These are phyloP conservation scores for Callionymus lyra DNA, from an alignment of 2,113 vertebrate genomes.

Conservation along the genomic window DNA sequence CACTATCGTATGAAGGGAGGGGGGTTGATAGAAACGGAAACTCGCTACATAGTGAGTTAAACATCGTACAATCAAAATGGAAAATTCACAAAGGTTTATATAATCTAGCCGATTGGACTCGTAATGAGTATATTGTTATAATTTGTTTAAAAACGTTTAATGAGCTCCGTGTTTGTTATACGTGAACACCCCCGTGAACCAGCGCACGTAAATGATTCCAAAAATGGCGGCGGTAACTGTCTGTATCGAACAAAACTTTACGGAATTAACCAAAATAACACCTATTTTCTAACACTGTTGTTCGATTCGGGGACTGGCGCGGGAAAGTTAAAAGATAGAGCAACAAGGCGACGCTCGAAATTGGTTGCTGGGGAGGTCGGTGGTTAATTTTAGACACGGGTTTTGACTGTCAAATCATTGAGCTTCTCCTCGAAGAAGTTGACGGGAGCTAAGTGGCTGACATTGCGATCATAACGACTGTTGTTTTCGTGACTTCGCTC, in stretches of 20 bases:
- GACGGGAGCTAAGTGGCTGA: too few relatives aligned
- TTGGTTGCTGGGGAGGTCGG: background rate
- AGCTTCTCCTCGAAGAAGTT: constrained; percentile 46
- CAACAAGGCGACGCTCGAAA: background rate
- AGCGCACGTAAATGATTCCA: constrained; percentile 30
- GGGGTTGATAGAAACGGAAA: background rate
- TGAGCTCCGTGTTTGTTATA: background rate
- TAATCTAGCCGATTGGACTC: too few relatives aligned
- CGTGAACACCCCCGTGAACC: constrained; percentile 12
- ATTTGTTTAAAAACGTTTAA: background rate
- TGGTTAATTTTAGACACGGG: constrained; percentile 1
- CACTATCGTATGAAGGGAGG: background rate
- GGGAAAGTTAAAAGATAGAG: background rate
- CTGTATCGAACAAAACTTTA: constrained; percentile 68
- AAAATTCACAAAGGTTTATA: too few relatives aligned
- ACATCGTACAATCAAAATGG: background rate
- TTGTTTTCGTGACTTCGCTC: constrained; percentile 12
- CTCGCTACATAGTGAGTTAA: background rate
- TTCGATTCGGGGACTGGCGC: background rate
- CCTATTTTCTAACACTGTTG: background rate
- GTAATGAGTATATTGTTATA: background rate
- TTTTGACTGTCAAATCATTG: constrained; percentile 18
- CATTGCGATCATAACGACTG: constrained; percentile 36
- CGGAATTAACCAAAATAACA: constrained; percentile 27
- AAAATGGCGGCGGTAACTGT: constrained; percentile 66